Percentiles rank a stretch among this genome's conserved stretches.
phyloP scores from a whole-genome alignment of 2,888 invertebrate genomes.

The Elgonia sp. region DNA sequence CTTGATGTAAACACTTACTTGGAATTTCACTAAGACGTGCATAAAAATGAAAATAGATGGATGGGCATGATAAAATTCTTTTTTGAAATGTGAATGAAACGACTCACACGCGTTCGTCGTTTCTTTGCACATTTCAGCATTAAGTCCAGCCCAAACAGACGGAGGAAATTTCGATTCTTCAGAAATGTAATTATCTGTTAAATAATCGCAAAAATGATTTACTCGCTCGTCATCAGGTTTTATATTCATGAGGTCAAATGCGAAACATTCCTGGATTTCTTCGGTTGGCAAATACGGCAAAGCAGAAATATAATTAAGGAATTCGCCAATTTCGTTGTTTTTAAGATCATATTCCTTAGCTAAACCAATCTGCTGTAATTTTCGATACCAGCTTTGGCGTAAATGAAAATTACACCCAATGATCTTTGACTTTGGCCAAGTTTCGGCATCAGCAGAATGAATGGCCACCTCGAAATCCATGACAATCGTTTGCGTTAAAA shows the following conservation, averaged over 20 bases:
- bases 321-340: constrained; percentile 20
- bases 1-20: no score
- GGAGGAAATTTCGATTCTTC: no score
- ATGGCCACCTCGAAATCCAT: constrained; percentile 40
- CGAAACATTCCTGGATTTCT: constrained; percentile 34
- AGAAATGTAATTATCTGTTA: no score
- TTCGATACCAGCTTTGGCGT: constrained; percentile 39
- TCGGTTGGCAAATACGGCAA: constrained; percentile 10
- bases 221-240: constrained; percentile 9
- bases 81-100: no score
- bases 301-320: constrained; percentile 32
- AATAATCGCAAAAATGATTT: no score
- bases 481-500: constrained; percentile 5
- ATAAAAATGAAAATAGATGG: no score
- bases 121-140: no score
- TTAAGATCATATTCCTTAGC: not conserved
- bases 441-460: constrained; percentile 9
- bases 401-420: constrained; percentile 34
- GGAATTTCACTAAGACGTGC: no score
- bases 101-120: no score
- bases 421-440: constrained; percentile 7
- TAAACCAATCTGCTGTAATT: constrained; percentile 13
- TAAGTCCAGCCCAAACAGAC: no score
- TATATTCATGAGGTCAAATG: no score
- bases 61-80: no score